Base-by-base conservation (phyloP, 1,140 invertebrate genomes). In the Meloidogyne floridensis region DNA sequence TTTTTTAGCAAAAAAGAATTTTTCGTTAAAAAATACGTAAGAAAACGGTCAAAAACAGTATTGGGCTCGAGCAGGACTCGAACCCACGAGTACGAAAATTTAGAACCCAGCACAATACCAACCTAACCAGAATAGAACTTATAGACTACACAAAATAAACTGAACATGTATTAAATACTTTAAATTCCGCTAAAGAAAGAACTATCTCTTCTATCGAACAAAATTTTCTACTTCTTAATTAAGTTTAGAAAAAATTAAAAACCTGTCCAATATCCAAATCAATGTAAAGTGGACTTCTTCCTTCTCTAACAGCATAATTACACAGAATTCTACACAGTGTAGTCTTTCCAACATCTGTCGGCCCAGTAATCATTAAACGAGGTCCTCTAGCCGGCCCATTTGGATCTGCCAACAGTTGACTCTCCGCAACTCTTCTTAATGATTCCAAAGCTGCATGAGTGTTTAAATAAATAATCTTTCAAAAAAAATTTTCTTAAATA, bases 261-360 rank as follows among this genome's bases (percentile, higher is more conserved):
- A 87, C 96, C 92, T 98, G 96, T 10, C 96, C 96, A 10, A 98
- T 95, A 93, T 99, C 97, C 15, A 99, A 91, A 90, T 99, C 97
- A 3, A 98, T 95, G 91, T 94, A 96, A 81, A 98, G 94, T 0
- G 97, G 93, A 59, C 91, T 89, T 93, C 92, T 85, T 1, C 94
- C 94, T 91, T 95, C 93, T 77, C 96, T 91, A 0, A 96, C 95
- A 3, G 95, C 95, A 91, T 97, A 97, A 91, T 99, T 99, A 0
- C 98, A 91, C 2, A 99, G 91, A 83, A 99, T 93, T 75, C 94
- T 92, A 85, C 94, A 95, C 0, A 99, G 88, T 0, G 96, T 97
- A 65, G 95, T 95, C 91, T 99, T 99, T 6, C 98, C 97, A 8
- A 98, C 96, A 92, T 98, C 96, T 47, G 92, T 93, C 0, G 97